Evolutionary conservation across 2,797 vertebrate species (phyloP), one percentile per base, ranked within the genome.

Genomic region (Enteromius argenteus): DNA sequence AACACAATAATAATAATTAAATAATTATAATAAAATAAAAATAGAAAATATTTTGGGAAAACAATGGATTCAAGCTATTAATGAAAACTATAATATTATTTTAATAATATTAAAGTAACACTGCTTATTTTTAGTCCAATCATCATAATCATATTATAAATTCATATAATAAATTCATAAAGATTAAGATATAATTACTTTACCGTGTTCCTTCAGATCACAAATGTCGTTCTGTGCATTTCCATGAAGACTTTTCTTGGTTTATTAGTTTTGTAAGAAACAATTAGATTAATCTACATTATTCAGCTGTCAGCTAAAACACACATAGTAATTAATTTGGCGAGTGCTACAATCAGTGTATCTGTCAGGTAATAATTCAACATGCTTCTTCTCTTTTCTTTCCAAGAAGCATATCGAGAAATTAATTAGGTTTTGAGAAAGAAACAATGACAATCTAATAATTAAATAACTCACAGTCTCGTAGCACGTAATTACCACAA

Each of bases 381-480:
- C 79, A 71, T 64, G 64, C 60, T 71, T 82, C 80, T 80, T 71
- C 86, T 76, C 81, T 73, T 58, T 84, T 68, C 37, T 84, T 86
- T 80, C 80, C 27, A 46, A 74, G 42, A 80, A 87, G 76, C 82
- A 72, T 74, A 87, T 69, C 83, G 14, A 46, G 72, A 83, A 86
- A 87, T 89, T 81, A 86, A 87, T 86, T 89, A 35, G 86, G 74
- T 56, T 71, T 68, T 74, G 80, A 66, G 68, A 56, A 58, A 81
- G 58, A 89, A 89, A 92, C 86, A 89, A 81, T 91, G 51, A 84
- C 66, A 89, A 87, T 83, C 79, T 66, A 89, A 91, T 91, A 75
- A 90, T 89, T 86, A 86, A 87, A 87, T 17, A 77, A 90, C 42
- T 92, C 89, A 71, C 86, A 87, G 89, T 89, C 82, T 58, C 79